Evolutionary conservation across 2,888 invertebrate genomes (phyloP), one percentile per base, ranked within the genome.

Genomic region (Linhomoeus sp.): DNA sequence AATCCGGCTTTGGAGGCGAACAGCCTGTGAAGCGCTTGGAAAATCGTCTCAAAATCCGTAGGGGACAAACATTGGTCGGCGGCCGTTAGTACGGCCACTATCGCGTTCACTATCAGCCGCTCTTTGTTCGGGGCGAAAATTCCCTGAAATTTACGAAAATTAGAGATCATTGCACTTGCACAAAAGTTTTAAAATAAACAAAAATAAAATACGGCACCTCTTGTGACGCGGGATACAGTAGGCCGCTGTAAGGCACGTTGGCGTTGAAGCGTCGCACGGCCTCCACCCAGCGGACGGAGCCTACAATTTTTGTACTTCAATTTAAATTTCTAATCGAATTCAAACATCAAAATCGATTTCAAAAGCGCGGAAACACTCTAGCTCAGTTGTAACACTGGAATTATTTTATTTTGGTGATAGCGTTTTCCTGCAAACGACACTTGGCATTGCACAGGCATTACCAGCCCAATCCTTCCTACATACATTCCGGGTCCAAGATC

Each of bases 1-100:
- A 92, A 99, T 1, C 97, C 97, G 41, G 88, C 85, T 76, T 94
- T 97, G 57, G 88, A 92, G 0, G 94, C 94, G 48, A 94, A 81
- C 17, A 99, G 71, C 55, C 97, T 71, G 26, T 92, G 73, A 45
- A 99, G 67, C 14, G 87, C 87, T 64, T 92, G 92, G 70, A 43
- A 43, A 17, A 19, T 37, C 7, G 29, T 12, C 29, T 29, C 29
- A 5, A 29, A 29, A 12, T 29, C 29, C 7, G 39, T 9, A 39
- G 25, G 22, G 19, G 23, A 17, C 41, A 2, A 20, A 50, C 49
- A 48, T 60, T 60, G 26, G 50, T 53, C 67, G 52, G 68, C 81
- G 48, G 78, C 79, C 52, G 75, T 77, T 1, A 85, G 76, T 29
- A 97, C 72, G 0, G 86, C 77, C 57, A 78, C 79, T 53, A 99